Base-by-base conservation (phyloP, 2,113 vertebrate genomes). In the Mormyrus lacerda region DNA sequence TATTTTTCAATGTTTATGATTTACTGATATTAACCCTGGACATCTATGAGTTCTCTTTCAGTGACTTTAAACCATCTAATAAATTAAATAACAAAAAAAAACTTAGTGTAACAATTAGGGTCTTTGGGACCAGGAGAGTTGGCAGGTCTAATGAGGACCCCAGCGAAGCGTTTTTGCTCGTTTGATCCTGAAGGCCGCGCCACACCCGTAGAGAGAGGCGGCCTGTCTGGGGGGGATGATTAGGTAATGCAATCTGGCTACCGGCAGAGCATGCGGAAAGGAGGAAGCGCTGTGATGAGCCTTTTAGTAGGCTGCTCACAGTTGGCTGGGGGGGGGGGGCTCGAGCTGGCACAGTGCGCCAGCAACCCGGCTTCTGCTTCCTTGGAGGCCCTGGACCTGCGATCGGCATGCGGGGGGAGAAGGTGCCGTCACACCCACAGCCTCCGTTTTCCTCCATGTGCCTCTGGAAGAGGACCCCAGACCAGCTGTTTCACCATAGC, bases 251-350 rank as follows among this genome's bases (percentile, higher is more conserved):
- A 89, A 76, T 89, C 84, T 76, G 84, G 61, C 85, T 31, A 15
- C 85, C 10, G 84, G 51, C 85, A 48, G 86, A 89, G 61, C 31
- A 79, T 4, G 47, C 21, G 11, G 65, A 79, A 79, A 76, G 61
- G 85, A 17, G 39, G 47, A 87, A n/a, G 65, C 86, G 21, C 35
- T 76, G 89, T 53, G 85, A 89, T 89, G 86, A 87, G 89, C 51
- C 45, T 87, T 89, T 65, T 89, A 87, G 65, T 55, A 73, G 47
- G 47, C 85, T 47, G 69, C 44, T 85, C 65, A 15, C 85, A 89
- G 89, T 53, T 35, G 55, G 85, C 31, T 79, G 31, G 58, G n/a
- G 85, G 47, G n/a, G 85, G 47, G 48, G 17, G 76, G 89, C 61
- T 87, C 47, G 86, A 51, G 51, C 76, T 55, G 65, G 45, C 58